phyloP scores from a whole-genome alignment of 53 echinoderm and acorn worm species.

The Henricia sp. region DNA sequence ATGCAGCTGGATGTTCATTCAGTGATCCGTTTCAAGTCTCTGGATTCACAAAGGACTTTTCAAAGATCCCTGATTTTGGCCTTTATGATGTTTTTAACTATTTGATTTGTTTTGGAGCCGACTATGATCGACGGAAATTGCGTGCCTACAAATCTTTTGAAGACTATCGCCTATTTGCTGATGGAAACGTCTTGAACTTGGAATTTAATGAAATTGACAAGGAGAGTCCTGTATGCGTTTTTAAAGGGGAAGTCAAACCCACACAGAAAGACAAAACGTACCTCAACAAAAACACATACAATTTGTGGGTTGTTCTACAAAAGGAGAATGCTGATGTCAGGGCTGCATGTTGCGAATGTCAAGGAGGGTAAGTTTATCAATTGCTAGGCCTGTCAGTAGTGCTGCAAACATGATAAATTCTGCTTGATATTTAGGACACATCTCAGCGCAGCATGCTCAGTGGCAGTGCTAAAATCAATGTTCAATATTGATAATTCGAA shows the following conservation, averaged over 20 bases:
- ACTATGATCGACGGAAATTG: slow-evolving; percentile 35
- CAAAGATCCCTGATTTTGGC: slow-evolving; percentile 31
- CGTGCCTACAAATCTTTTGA: slow-evolving; percentile 47
- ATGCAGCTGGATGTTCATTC: no score
- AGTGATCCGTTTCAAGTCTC: slow-evolving; percentile 16
- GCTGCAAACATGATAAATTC: no score
- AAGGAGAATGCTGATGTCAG: no score
- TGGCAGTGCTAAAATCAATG: no score
- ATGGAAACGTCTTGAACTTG: slow-evolving; percentile 3
- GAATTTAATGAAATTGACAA: no score
- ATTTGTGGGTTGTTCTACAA: no score
- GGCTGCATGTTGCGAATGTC: no score
- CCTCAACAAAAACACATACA: not conserved
- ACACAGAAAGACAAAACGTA: slow-evolving; percentile 4
- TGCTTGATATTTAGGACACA: no score
- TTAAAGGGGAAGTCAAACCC: slow-evolving; percentile 32
- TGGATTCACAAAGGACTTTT: slow-evolving; percentile 19
- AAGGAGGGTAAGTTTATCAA: no score
- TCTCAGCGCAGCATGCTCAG: no score
- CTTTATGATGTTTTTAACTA: slow-evolving; percentile 39
- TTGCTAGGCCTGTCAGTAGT: no score
- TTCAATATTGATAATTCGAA: no score
- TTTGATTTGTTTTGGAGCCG: slow-evolving; percentile 44
- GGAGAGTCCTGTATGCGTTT: not conserved
- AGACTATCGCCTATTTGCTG: slow-evolving; percentile 27